Evolutionary conservation across 2,888 invertebrate genomes (phyloP).

Genomic region (Euplexia lucipara): DNA sequence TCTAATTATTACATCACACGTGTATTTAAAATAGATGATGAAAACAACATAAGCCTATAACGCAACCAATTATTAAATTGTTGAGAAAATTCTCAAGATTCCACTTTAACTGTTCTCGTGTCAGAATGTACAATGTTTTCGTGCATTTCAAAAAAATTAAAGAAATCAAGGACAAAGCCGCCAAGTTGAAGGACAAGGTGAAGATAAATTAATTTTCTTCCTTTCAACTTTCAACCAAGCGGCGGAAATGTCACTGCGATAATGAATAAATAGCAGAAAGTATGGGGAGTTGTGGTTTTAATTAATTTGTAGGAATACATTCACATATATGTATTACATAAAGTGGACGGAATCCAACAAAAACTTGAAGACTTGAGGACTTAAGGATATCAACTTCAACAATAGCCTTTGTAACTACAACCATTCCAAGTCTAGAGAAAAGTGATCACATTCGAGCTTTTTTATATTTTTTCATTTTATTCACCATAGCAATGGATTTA

Average conservation of each 20-base stretch:
- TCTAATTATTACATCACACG: slow-evolving; percentile 23
- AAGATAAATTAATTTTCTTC: slow-evolving; percentile 22
- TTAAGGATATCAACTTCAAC: background rate
- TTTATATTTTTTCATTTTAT: background rate
- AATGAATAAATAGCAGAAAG: background rate
- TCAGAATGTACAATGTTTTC: slow-evolving; percentile 29
- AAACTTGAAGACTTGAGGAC: background rate
- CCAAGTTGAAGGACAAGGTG: slow-evolving; percentile 23
- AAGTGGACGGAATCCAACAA: background rate
- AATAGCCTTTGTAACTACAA: no score
- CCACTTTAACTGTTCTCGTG: slow-evolving; percentile 28
- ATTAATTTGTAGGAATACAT: background rate
- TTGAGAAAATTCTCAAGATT: slow-evolving; percentile 43
- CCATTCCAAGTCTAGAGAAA: no score
- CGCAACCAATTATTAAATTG: slow-evolving; percentile 41
- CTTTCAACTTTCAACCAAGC: slow-evolving; percentile 4
- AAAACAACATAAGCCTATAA: slow-evolving; percentile 30
- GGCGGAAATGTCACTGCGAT: slow-evolving; percentile 9
- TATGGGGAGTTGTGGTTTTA: background rate
- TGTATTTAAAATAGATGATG: slow-evolving; percentile 38
- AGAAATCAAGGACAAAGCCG: slow-evolving; percentile 29
- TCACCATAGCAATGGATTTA: slow-evolving; percentile 9
- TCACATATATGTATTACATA: no score
- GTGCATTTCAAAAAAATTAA: slow-evolving; percentile 2
- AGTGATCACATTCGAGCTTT: no score